These are phyloP conservation scores for Nomada ferruginata DNA, from an alignment of 2,888 invertebrate genomes.

Conservation along the genomic window DNA sequence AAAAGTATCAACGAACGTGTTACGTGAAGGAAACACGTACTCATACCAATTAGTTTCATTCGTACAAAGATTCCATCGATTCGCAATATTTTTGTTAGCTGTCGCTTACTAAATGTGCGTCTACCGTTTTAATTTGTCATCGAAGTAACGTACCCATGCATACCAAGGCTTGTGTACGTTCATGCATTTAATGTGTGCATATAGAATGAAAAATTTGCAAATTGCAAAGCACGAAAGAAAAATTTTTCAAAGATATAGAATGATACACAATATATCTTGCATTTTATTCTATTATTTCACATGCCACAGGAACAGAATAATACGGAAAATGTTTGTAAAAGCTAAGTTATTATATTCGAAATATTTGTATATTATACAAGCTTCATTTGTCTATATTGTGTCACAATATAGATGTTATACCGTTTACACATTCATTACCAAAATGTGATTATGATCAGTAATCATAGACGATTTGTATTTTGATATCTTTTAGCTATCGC, in stretches of 20 bases:
- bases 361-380: conserved; percentile 5
- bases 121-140: not conserved
- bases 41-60: not conserved
- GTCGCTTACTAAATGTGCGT: not conserved
- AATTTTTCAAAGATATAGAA: not conserved
- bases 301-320: not conserved
- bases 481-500: not conserved
- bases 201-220: not conserved
- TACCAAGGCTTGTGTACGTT: not conserved
- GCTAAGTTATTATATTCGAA: not conserved
- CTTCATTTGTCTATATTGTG: conserved; percentile 12
- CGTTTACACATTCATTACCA: not conserved
- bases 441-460: not conserved
- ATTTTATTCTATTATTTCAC: not conserved
- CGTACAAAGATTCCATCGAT: not conserved
- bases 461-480: not conserved
- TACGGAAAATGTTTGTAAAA: not conserved
- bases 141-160: not conserved
- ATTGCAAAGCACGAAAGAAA: not conserved
- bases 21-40: conserved; percentile 17
- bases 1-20: conserved; percentile 35
- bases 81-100: not conserved
- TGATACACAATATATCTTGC: not conserved
- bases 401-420: conserved; percentile 13
- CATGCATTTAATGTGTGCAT: not conserved